Conservation (phyloP, 2,797 vertebrate species). For the Rhinella marina region DNA sequence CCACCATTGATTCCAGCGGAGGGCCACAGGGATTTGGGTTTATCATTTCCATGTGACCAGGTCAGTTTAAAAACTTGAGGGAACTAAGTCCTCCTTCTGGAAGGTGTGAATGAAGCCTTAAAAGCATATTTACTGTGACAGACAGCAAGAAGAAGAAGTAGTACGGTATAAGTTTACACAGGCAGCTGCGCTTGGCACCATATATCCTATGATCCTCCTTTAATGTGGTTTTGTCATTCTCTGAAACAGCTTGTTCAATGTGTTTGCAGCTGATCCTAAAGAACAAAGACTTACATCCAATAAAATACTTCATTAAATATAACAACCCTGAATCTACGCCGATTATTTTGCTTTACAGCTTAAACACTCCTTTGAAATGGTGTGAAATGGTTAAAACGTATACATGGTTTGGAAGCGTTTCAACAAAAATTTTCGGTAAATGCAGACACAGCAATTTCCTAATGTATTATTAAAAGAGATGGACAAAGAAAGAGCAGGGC, state of each 20-base stretch:
- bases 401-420: not conserved
- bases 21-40: not conserved
- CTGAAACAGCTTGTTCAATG: not conserved
- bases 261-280: slow-evolving; percentile 12
- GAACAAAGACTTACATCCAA: not conserved
- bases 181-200: not conserved
- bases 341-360: not conserved
- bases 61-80: not conserved
- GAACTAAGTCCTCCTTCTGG: not conserved
- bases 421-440: not conserved
- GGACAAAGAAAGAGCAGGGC: no score
- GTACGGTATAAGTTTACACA: not conserved
- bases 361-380: not conserved
- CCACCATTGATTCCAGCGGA: no score
- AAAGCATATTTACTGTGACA: not conserved
- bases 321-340: not conserved
- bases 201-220: not conserved
- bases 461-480: not conserved
- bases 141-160: not conserved
- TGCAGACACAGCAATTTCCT: not conserved
- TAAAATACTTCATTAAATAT: not conserved
- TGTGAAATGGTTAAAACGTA: not conserved
- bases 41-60: not conserved
- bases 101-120: not conserved
- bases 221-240: slow-evolving; percentile 1